These are phyloP conservation scores for Leptinotarsa peninsularis DNA, from an alignment of 2,888 invertebrate genomes.

Conservation along the genomic window DNA sequence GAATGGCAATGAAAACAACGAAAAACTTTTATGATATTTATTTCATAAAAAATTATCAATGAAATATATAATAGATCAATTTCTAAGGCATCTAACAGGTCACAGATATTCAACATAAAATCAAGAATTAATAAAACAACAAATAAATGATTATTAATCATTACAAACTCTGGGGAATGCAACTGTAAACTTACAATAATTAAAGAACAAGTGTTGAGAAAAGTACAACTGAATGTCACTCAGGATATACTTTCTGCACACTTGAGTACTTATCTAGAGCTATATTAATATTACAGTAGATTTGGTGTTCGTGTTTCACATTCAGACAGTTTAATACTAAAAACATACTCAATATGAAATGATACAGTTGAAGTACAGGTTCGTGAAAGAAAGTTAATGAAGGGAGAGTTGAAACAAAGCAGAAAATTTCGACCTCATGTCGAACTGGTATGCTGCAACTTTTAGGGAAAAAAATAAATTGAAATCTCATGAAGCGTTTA, in stretches of 20 bases:
- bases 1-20: background rate
- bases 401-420: conserved; percentile 11
- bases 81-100: conserved; percentile 61
- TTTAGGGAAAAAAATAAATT: too few relatives aligned
- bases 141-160: conserved; percentile 47
- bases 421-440: background rate
- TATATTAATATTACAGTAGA: conserved; percentile 46
- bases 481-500: background rate
- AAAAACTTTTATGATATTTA: conserved; percentile 42
- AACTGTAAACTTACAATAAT: conserved; percentile 37
- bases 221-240: background rate
- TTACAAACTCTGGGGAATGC: conserved; percentile 49
- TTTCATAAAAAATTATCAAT: conserved; percentile 52
- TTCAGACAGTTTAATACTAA: conserved; percentile 16
- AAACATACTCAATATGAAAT: conserved; percentile 15
- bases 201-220: conserved; percentile 26
- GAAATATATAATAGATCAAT: conserved; percentile 55
- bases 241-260: background rate
- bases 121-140: conserved; percentile 47
- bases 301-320: conserved; percentile 46
- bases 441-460: conserved; percentile 1
- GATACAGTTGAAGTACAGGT: conserved; percentile 21
- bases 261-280: conserved; percentile 14
- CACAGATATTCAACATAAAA: conserved; percentile 56
- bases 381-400: conserved; percentile 6